These are phyloP conservation scores for Ips typographus DNA, from an alignment of 1,140 invertebrate genomes.

Conservation along the genomic window DNA sequence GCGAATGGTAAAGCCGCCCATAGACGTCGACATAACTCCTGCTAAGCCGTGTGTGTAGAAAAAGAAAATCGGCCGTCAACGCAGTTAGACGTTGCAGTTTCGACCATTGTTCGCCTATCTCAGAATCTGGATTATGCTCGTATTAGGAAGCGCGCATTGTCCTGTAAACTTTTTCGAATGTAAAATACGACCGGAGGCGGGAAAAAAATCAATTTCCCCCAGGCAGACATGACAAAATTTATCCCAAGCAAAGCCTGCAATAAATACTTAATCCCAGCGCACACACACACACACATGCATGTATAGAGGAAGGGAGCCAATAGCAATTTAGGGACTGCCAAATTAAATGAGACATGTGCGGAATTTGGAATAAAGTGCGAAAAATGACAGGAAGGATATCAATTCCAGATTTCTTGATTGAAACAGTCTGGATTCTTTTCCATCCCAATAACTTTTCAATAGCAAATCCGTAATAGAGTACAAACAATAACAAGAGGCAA, in stretches of 20 bases:
- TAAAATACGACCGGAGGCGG: background rate
- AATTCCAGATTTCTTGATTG: too few species aligned
- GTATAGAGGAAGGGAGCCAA: constrained; percentile 17
- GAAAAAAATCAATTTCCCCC: too few species aligned
- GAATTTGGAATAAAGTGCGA: constrained; percentile 33
- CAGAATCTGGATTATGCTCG: constrained; percentile 12
- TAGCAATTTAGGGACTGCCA: constrained; percentile 34
- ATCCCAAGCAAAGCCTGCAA: constrained; percentile 27
- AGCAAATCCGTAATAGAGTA: background rate
- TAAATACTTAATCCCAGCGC: constrained; percentile 34
- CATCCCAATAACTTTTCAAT: background rate
- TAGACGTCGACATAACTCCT: constrained; percentile 24
- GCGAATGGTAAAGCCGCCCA: constrained; percentile 10
- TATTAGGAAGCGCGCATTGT: background rate
- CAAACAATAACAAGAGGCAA: constrained; percentile 1
- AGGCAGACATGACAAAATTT: constrained; percentile 24
- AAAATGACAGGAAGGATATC: constrained; percentile 11
- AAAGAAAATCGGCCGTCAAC: constrained; percentile 2
- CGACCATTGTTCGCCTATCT: constrained; percentile 18
- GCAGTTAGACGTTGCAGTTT: background rate
- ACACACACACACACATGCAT: background rate
- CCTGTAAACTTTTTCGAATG: background rate
- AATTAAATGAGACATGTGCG: constrained; percentile 38
- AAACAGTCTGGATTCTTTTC: background rate
- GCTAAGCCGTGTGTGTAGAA: constrained; percentile 22